phyloP scores from a whole-genome alignment of 2,888 invertebrate species.

The Galerucella nymphaeae region DNA sequence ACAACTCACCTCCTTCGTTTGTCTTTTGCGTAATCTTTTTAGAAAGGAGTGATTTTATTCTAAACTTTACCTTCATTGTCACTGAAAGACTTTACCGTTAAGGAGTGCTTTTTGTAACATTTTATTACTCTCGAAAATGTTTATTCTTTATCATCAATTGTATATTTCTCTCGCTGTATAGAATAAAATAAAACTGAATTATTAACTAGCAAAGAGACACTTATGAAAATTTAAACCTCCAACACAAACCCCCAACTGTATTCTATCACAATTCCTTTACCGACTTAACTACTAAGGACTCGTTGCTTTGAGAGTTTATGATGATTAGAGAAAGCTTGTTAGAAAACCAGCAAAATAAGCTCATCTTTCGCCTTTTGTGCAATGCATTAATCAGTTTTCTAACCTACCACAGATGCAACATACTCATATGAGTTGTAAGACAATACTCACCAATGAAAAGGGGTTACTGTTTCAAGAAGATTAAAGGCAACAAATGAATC shows the following conservation, averaged over 20 bases:
- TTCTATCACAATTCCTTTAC: conserved; percentile 7
- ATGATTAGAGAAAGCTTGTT: conserved; percentile 10
- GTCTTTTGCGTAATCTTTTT: neutral
- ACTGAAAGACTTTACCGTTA: neutral
- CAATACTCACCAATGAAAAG: neutral
- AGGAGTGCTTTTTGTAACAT: neutral
- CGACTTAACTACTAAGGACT: neutral
- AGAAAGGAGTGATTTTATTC: conserved; percentile 3
- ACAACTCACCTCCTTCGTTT: neutral
- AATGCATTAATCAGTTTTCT: neutral
- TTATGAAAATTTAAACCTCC: neutral
- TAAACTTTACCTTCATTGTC: neutral
- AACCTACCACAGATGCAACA: neutral
- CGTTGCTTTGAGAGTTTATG: neutral
- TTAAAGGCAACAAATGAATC: neutral
- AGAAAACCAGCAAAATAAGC: conserved; percentile 6
- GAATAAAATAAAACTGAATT: no score
- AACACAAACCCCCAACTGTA: neutral
- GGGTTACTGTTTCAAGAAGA: neutral
- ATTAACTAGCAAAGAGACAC: no score
- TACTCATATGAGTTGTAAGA: neutral
- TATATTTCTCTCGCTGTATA: no score
- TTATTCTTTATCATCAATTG: no score
- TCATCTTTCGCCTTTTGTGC: neutral
- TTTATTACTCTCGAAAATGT: neutral